These are phyloP conservation scores for Pachydiplax longipennis DNA, from an alignment of 2,888 invertebrate species.

Conservation along the genomic window DNA sequence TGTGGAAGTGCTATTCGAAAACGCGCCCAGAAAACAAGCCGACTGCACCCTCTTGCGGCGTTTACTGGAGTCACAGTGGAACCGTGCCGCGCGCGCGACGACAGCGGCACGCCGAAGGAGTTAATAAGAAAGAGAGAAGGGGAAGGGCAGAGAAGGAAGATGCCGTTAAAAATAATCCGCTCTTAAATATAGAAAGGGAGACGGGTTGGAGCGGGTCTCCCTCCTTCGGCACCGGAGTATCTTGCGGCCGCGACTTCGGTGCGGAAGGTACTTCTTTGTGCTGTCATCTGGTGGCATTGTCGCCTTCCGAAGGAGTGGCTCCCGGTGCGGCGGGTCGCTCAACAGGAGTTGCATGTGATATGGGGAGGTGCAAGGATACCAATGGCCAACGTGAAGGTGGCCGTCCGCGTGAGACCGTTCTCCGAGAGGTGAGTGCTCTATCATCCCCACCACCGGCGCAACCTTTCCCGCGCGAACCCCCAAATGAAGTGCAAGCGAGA, in stretches of 20 bases:
- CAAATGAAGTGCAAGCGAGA: too few species aligned
- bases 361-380: conserved; percentile 25
- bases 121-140: background rate
- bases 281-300: background rate
- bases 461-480: background rate
- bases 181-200: conserved; percentile 28
- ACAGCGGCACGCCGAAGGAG: background rate
- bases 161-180: conserved; percentile 18
- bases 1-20: too few species aligned
- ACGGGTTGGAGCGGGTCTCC: background rate
- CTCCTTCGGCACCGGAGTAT: background rate
- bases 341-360: background rate
- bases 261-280: background rate
- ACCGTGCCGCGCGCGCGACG: background rate
- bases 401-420: conserved; percentile 70
- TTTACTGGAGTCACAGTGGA: background rate
- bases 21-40: too few species aligned
- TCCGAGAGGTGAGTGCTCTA: conserved; percentile 66
- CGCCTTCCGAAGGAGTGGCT: background rate
- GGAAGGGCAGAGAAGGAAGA: background rate
- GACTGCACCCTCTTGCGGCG: background rate
- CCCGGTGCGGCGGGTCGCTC: background rate
- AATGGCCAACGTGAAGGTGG: conserved; percentile 72
- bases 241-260: background rate
- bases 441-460: background rate